Percentiles rank a stretch among this genome's conserved stretches.
Evolutionary conservation across 2,888 invertebrate genomes (phyloP).

Genomic region (Liopterus haemorrhoidalis): DNA sequence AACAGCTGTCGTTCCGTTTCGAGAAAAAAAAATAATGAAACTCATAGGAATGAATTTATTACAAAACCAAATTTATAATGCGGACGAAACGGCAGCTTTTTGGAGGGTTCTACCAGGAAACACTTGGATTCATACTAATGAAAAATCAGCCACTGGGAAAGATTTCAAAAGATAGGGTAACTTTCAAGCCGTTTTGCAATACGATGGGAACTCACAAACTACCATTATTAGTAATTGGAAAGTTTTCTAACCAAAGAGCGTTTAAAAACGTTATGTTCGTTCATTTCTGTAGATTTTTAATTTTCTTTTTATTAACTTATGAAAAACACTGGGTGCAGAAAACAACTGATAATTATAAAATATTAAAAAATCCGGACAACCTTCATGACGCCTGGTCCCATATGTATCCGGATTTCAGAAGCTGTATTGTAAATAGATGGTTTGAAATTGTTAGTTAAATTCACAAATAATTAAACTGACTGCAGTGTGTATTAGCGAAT

Average conservation of each 20-base stretch:
- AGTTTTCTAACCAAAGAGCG: conserved; percentile 32
- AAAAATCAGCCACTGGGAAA: conserved; percentile 29
- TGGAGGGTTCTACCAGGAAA: conserved; percentile 30
- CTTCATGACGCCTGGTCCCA: no score
- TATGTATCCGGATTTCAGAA: no score
- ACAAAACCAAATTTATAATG: conserved; percentile 30
- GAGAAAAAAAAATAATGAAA: conserved; percentile 2
- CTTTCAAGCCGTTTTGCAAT: conserved; percentile 34
- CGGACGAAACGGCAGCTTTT: conserved; percentile 30
- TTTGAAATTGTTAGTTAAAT: no score
- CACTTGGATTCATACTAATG: conserved; percentile 24
- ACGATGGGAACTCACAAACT: conserved; percentile 32
- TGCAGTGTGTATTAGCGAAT: no score
- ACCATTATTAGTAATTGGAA: conserved; percentile 32
- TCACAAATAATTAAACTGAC: no score
- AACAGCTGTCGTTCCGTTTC: conserved; percentile 15
- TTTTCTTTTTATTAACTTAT: no score
- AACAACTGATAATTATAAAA: no score
- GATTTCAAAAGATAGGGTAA: conserved; percentile 31
- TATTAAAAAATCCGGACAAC: no score
- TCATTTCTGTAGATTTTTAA: no score
- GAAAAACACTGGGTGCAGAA: no score
- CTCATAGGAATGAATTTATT: neutral
- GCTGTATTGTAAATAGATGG: no score
- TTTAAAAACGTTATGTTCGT: conserved; percentile 32